phyloP scores from a whole-genome alignment of 1,140 invertebrate species.

The Penaeus vannamei region DNA sequence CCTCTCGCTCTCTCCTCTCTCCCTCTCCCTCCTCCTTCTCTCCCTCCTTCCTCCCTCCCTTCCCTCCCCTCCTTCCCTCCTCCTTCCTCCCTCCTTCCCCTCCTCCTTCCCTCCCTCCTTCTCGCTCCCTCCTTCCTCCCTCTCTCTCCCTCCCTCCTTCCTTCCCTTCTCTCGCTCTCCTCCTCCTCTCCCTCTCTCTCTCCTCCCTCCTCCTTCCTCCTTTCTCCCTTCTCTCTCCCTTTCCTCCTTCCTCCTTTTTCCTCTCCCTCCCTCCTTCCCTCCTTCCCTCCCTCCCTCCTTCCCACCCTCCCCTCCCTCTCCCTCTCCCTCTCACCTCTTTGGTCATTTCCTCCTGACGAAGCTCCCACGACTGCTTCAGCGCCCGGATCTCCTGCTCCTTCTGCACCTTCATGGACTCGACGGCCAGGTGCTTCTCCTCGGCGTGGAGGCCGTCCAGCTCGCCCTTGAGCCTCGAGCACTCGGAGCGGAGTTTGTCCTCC shows the following conservation, averaged over 20 bases:
- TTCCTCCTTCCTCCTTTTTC: too few species aligned
- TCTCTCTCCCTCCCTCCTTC: too few species aligned
- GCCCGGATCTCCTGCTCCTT: constrained; percentile 70
- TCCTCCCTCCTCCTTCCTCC: too few species aligned
- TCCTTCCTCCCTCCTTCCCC: constrained; percentile 10
- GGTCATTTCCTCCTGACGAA: constrained; percentile 74
- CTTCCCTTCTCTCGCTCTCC: too few species aligned
- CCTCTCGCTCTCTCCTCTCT: too few species aligned
- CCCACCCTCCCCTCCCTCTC: too few species aligned
- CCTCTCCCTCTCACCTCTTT: constrained; percentile 72
- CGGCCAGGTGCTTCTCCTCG: constrained; percentile 75
- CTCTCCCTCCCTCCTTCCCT: too few species aligned
- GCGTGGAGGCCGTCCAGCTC: constrained; percentile 77
- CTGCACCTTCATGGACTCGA: constrained; percentile 73
- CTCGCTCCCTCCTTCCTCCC: constrained; percentile 1
- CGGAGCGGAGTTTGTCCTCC: constrained; percentile 72
- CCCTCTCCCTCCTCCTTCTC: constrained; percentile 10
- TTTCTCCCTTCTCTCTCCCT: too few species aligned
- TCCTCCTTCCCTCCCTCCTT: constrained; percentile 10
- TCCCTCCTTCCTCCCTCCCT: constrained; percentile 69
- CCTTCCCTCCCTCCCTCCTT: too few species aligned
- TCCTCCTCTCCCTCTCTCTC: too few species aligned
- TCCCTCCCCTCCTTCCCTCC: constrained; percentile 9
- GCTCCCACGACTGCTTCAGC: constrained; percentile 75
- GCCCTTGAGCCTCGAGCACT: constrained; percentile 75